Conservation (phyloP, 2,113 vertebrate genomes). For the Telmatochromis sp. region DNA sequence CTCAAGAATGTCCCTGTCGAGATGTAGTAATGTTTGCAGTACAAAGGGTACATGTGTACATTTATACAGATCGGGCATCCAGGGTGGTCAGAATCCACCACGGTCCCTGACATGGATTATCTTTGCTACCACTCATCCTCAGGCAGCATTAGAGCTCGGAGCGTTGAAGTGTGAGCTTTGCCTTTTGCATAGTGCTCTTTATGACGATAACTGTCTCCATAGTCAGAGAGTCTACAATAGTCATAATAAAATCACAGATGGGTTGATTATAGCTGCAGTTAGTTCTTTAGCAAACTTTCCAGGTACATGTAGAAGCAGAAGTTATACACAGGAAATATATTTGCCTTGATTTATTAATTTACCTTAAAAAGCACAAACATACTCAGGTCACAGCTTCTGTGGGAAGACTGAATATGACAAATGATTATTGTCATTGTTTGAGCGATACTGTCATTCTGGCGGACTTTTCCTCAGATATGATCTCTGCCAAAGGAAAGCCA, state of each 20-base stretch:
- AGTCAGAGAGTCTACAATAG: neutral
- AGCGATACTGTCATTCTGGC: neutral
- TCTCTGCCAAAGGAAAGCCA: neutral
- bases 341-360: neutral
- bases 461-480: neutral
- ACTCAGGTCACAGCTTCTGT: neutral
- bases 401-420: neutral
- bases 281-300: neutral
- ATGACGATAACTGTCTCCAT: rapidly evolving
- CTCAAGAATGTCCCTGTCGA: neutral
- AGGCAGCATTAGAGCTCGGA: neutral
- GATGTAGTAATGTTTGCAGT: neutral
- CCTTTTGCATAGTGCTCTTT: neutral
- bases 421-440: neutral
- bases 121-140: neutral
- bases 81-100: neutral
- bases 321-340: neutral
- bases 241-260: neutral
- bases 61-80: neutral
- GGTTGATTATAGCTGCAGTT: neutral
- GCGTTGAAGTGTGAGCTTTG: rapidly evolving
- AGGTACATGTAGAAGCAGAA: neutral
- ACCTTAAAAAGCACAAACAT: neutral
- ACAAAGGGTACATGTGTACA: neutral
- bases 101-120: neutral